phyloP scores from a whole-genome alignment of 2,797 vertebrate species.

The Alosa sapidissima region DNA sequence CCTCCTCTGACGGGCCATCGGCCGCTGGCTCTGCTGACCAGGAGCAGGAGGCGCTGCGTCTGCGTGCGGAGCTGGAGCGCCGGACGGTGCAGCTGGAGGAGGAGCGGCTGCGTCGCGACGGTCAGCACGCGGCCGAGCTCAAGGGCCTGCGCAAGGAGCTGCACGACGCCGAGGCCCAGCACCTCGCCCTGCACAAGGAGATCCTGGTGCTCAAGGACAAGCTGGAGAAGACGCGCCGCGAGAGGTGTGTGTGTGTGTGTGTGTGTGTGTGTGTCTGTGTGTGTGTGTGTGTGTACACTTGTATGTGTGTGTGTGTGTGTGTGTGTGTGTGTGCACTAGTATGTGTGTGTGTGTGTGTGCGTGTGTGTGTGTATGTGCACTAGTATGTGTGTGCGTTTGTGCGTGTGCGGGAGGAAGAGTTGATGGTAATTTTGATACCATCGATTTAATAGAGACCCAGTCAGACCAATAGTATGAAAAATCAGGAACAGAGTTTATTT shows the following conservation, averaged over 20 bases:
- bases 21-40: conserved; percentile 75
- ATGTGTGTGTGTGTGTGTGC: conserved; percentile 54
- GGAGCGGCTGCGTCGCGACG: conserved; percentile 86
- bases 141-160: conserved; percentile 92
- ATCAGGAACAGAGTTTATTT: too few species aligned
- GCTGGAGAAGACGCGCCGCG: conserved; percentile 91
- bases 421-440: too few species aligned
- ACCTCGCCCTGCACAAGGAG: conserved; percentile 94
- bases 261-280: conserved; percentile 61
- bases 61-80: conserved; percentile 92
- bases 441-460: too few species aligned
- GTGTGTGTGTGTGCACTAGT: conserved; percentile 49
- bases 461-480: too few species aligned
- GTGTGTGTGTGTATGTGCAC: not conserved
- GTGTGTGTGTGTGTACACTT: conserved; percentile 2
- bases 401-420: too few species aligned
- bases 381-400: too few species aligned
- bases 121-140: conserved; percentile 83
- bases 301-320: conserved; percentile 49
- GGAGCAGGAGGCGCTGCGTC: conserved; percentile 87
- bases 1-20: conserved; percentile 75
- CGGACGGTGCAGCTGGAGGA: conserved; percentile 89
- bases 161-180: conserved; percentile 91
- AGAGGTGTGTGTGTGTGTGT: conserved; percentile 76
- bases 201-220: conserved; percentile 97